phyloP scores from a whole-genome alignment of 2,797 vertebrate genomes.

The Pyrocephalus nanus region DNA sequence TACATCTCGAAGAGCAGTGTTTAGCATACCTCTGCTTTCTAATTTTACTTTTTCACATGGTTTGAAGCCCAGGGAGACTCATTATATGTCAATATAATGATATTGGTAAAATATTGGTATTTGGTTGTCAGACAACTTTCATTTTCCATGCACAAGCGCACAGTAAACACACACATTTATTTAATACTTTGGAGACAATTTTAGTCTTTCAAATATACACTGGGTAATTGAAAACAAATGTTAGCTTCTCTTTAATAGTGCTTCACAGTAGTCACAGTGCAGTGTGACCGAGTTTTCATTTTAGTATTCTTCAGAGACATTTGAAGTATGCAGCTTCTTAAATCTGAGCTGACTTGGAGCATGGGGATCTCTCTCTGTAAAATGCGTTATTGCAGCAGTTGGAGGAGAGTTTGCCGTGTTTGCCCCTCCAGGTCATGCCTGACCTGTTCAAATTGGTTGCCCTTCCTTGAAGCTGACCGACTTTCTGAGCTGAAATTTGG shows the following conservation, averaged over 20 bases:
- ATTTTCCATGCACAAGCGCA: not conserved
- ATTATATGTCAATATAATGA: not conserved
- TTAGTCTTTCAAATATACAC: not conserved
- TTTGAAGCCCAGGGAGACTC: not conserved
- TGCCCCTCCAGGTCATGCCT: not conserved
- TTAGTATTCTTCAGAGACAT: not conserved
- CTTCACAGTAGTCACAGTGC: not conserved
- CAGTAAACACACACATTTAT: not conserved
- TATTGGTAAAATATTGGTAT: not conserved
- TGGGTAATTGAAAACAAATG: conserved; percentile 25
- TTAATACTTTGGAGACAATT: not conserved
- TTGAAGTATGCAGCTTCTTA: not conserved
- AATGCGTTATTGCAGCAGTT: not conserved
- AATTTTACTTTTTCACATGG: not conserved
- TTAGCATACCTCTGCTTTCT: not conserved
- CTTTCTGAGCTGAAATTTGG: not conserved
- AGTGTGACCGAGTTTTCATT: not conserved
- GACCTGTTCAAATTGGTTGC: fast-evolving
- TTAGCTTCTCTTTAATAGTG: not conserved
- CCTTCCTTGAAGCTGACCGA: fast-evolving
- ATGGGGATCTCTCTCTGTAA: not conserved
- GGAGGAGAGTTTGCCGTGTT: not conserved
- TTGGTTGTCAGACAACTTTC: not conserved
- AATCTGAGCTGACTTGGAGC: not conserved
- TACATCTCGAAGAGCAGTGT: not conserved